Conservation (phyloP, 1,140 invertebrate genomes). For the fruit fly (Drosophila melanogaster) region DNA sequence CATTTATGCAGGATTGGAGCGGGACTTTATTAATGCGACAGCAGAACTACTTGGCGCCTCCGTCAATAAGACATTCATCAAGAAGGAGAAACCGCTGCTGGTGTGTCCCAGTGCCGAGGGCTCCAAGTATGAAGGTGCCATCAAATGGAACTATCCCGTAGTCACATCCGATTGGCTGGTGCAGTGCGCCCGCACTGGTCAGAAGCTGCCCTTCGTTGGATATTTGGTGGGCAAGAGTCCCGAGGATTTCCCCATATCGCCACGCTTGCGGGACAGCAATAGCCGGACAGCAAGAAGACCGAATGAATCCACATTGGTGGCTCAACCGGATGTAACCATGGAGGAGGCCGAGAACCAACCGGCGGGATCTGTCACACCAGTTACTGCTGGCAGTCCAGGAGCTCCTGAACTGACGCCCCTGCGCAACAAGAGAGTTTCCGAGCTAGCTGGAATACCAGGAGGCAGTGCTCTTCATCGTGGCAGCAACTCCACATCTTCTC, state of each 20-base stretch:
- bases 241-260: constrained; percentile 68
- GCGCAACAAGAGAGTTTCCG: constrained; percentile 73
- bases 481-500: constrained; percentile 5
- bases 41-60: constrained; percentile 89
- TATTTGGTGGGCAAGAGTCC: constrained; percentile 87
- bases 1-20: constrained; percentile 89
- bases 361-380: background rate
- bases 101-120: constrained; percentile 90
- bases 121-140: constrained; percentile 92
- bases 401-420: constrained; percentile 65
- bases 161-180: constrained; percentile 91
- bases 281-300: constrained; percentile 9
- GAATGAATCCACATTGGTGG: constrained; percentile 2
- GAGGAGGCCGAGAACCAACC: constrained; percentile 41
- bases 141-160: constrained; percentile 91
- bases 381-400: background rate
- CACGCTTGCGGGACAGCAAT: constrained; percentile 50
- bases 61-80: constrained; percentile 86
- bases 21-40: constrained; percentile 89
- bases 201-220: constrained; percentile 86
- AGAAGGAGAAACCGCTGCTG: constrained; percentile 86
- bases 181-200: constrained; percentile 87
- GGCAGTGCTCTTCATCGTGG: constrained; percentile 27
- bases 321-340: background rate
- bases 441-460: constrained; percentile 36